Percentiles rank a stretch among this genome's conserved stretches.
Conservation (phyloP, 2,113 vertebrate species). For the Leptocoma aspasia region DNA sequence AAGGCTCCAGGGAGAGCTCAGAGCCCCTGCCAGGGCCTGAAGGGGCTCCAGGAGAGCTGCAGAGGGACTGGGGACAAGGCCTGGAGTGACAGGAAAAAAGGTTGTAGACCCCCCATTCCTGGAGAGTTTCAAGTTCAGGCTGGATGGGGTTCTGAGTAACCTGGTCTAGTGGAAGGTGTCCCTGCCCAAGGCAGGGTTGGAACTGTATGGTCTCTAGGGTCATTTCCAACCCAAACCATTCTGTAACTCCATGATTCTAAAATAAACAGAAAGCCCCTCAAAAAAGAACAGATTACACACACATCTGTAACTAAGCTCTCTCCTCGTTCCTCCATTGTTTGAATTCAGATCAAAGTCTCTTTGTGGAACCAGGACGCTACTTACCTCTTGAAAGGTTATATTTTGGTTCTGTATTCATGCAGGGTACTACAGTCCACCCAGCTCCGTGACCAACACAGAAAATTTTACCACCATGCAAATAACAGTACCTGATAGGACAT, state of each 20-base stretch:
- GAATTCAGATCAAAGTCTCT: not conserved
- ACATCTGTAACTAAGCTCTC: not conserved
- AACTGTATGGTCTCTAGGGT: not conserved
- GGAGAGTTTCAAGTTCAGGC: not conserved
- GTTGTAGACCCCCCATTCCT: accelerated
- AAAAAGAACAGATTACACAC: not conserved
- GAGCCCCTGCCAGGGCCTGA: not conserved
- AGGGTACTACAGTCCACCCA: not conserved
- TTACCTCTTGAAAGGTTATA: not conserved
- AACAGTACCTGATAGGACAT: not conserved
- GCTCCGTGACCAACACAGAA: not conserved
- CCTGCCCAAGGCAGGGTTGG: not conserved
- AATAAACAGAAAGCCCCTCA: not conserved
- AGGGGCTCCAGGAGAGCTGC: not conserved
- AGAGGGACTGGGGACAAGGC: not conserved
- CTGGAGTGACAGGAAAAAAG: accelerated
- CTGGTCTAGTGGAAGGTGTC: not conserved
- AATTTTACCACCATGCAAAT: not conserved
- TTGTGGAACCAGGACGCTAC: not conserved
- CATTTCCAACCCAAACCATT: not conserved
- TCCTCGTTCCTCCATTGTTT: not conserved
- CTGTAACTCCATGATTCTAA: not conserved
- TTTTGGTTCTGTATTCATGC: not conserved
- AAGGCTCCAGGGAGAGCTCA: not conserved
- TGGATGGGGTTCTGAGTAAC: not conserved